Percentiles rank a stretch among this genome's conserved stretches.
phyloP scores from a whole-genome alignment of 1,140 invertebrate genomes.

The Muscidifurax raptorellus region DNA sequence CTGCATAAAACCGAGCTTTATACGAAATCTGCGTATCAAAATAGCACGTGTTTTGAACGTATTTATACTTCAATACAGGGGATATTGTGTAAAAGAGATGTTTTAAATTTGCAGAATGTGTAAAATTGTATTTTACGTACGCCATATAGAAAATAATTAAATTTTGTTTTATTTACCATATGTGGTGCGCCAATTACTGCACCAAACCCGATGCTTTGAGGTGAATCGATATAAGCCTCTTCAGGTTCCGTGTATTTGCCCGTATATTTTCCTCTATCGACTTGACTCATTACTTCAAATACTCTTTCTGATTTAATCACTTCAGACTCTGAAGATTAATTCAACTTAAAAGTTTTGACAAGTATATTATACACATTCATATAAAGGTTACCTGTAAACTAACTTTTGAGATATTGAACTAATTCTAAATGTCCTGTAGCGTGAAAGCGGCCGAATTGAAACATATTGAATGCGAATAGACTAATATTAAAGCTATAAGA shows the following conservation, averaged over 20 bases:
- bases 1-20: too few species aligned
- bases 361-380: background rate
- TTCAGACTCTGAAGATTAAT: slow-evolving; percentile 83
- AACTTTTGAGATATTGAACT: slow-evolving; percentile 88
- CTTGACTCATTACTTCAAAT: slow-evolving; percentile 87
- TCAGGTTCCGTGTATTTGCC: slow-evolving; percentile 81
- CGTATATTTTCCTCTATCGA: slow-evolving; percentile 91
- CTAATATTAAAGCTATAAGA: slow-evolving; percentile 39
- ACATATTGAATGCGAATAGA: slow-evolving; percentile 53
- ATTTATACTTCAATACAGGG: too few species aligned
- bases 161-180: slow-evolving; percentile 84
- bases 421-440: slow-evolving; percentile 90
- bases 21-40: too few species aligned
- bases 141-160: background rate
- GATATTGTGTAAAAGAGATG: too few species aligned
- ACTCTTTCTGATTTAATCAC: slow-evolving; percentile 89
- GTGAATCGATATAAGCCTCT: slow-evolving; percentile 92
- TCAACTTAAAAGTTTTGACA: slow-evolving; percentile 17
- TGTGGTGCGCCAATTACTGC: slow-evolving; percentile 98
- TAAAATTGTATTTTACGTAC: too few species aligned
- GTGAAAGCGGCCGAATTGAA: slow-evolving; percentile 86
- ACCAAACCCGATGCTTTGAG: slow-evolving; percentile 91
- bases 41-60: too few species aligned
- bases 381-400: slow-evolving; percentile 57
- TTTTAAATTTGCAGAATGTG: too few species aligned